These are phyloP conservation scores for Trachelus tabidus DNA, from an alignment of 2,888 invertebrate species.

Conservation along the genomic window DNA sequence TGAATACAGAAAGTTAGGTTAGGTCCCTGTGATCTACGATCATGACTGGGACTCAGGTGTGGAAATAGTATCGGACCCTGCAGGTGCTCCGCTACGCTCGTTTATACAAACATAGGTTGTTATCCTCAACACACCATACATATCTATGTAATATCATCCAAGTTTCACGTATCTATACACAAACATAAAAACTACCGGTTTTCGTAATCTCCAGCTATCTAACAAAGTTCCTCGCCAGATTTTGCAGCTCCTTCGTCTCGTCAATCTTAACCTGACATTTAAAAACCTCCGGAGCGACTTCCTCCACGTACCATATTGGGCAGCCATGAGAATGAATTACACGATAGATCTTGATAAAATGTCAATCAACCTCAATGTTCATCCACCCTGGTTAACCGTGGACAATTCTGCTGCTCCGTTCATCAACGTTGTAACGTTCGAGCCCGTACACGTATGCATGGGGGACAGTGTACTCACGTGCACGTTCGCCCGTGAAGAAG, in stretches of 20 bases:
- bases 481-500: conserved; percentile 30
- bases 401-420: background rate
- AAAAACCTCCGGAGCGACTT: background rate
- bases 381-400: background rate
- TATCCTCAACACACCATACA: background rate
- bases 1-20: background rate
- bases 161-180: background rate
- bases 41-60: background rate
- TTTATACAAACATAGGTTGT: background rate
- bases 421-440: background rate
- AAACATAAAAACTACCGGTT: background rate
- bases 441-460: conserved; percentile 18
- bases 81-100: conserved; percentile 5
- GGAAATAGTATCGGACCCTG: background rate
- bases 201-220: background rate
- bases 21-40: background rate
- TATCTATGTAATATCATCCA: background rate
- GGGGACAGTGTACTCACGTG: conserved; percentile 26
- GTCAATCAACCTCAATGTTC: background rate
- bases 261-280: background rate
- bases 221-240: background rate
- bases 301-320: background rate
- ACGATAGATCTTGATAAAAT: background rate
- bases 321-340: background rate
- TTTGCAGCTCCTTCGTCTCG: background rate